Base-by-base conservation (phyloP, 2,888 invertebrate genomes). In the Hemaris fuciformis region DNA sequence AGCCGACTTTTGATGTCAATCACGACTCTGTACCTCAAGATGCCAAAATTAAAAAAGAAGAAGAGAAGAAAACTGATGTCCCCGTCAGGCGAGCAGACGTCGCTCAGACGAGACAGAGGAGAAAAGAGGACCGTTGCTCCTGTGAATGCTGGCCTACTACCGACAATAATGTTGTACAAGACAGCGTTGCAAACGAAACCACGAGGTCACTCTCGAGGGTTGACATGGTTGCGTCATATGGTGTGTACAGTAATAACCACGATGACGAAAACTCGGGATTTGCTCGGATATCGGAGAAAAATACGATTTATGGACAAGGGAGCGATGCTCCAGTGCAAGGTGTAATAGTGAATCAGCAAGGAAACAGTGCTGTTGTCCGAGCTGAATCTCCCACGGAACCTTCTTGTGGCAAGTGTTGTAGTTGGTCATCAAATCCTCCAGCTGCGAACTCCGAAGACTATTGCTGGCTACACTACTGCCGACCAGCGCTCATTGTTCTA, bases 121-220 rank as follows among this genome's bases (percentile, higher is more conserved):
- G 91, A 61, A 93, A 93, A 77, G 92, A 93, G 69, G 91, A 93
- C 61, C 81, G 93, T 38, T 93, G 93, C 68, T 93, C 93, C 2
- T 93, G 93, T 66, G 93, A 93, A 74, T 93, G 93, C 73, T 93
- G 93, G 93, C 93, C 93, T 66, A 92, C 82, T 67, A 86, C 88
- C 62, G 92, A 92, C 68, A 89, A 87, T 80, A 89, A 85, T 69
- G 74, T 81, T 25, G 83, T 84, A 41, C 89, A 87, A 72, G 89
- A 89, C 31, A 82, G 78, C 69, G 76, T 78, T 61, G 88, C 81
- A 18, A 88, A 86, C 63, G 88, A 88, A 66, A 86, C 91, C 13
- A 87, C 91, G 23, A 83, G 92, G 62, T 92, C 92, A 1, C 77
- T 91, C 27, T 92, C 93, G 10, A 93, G 93, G 7, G 91, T 92